Evolutionary conservation across 2,888 invertebrate genomes (phyloP).

Genomic region (Orchestes rusci): DNA sequence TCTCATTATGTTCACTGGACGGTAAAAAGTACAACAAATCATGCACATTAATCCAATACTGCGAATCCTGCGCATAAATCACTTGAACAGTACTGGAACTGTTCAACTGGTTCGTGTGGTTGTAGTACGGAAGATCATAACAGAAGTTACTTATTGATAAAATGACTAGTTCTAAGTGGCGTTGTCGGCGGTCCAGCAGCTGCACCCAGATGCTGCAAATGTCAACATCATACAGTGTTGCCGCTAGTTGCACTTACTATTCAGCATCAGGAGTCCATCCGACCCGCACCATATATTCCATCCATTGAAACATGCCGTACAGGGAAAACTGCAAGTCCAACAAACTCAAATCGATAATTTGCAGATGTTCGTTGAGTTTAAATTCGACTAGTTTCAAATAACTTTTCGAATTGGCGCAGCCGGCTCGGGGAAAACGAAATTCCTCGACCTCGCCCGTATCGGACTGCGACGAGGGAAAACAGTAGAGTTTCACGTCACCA

Average conservation of each 20-base stretch:
- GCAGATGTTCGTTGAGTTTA: slow-evolving; percentile 55
- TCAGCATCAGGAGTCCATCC: slow-evolving; percentile 93
- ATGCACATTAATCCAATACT: slow-evolving; percentile 91
- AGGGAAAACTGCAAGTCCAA: slow-evolving; percentile 69
- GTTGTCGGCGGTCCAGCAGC: slow-evolving; percentile 81
- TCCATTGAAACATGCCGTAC: slow-evolving; percentile 81
- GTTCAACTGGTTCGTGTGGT: slow-evolving; percentile 28
- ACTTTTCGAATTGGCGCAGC: slow-evolving; percentile 86
- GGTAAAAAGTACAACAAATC: slow-evolving; percentile 82
- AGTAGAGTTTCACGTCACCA: slow-evolving; percentile 84
- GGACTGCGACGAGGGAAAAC: slow-evolving; percentile 77
- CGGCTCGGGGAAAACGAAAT: slow-evolving; percentile 81
- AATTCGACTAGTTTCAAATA: slow-evolving; percentile 81
- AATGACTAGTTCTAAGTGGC: slow-evolving; percentile 73
- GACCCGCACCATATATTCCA: slow-evolving; percentile 90
- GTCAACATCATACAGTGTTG: neutral
- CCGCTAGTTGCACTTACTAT: too few relatives aligned
- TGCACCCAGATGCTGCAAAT: slow-evolving; percentile 78
- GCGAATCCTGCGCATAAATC: slow-evolving; percentile 55
- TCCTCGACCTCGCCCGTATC: slow-evolving; percentile 77
- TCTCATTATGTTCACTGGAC: slow-evolving; percentile 36
- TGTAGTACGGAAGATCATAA: slow-evolving; percentile 50
- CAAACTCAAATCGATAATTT: slow-evolving; percentile 68
- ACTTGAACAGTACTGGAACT: slow-evolving; percentile 50
- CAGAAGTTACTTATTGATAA: slow-evolving; percentile 75